Percentiles rank a stretch among this genome's conserved stretches.
Evolutionary conservation across 2,888 invertebrate species (phyloP).

Genomic region (Dolomedes plantarius): DNA sequence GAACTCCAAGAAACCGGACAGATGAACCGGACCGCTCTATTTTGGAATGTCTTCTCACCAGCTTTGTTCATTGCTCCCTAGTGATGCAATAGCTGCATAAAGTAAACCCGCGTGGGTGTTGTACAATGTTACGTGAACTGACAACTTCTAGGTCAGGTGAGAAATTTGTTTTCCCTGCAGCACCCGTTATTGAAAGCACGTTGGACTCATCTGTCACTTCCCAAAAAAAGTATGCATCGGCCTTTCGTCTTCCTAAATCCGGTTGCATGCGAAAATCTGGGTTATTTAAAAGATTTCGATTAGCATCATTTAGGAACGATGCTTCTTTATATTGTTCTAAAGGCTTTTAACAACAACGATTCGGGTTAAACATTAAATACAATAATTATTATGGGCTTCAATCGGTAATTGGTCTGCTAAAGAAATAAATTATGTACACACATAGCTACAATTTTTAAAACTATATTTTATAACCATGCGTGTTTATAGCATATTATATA

Average conservation of each 20-base stretch:
- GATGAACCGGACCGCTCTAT: neutral
- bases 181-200: constrained; percentile 21
- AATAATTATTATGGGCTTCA: too few species aligned
- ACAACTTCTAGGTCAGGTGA: constrained; percentile 50
- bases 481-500: too few species aligned
- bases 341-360: too few species aligned
- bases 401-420: too few species aligned
- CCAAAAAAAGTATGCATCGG: neutral
- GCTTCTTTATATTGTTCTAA: neutral
- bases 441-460: too few species aligned
- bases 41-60: neutral
- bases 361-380: too few species aligned
- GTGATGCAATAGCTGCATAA: constrained; percentile 2
- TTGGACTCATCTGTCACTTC: constrained; percentile 31
- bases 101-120: constrained; percentile 18
- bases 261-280: constrained; percentile 47
- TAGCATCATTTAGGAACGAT: neutral
- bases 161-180: constrained; percentile 23
- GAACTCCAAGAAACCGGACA: neutral
- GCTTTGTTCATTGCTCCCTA: neutral
- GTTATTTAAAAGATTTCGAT: constrained; percentile 45
- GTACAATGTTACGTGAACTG: neutral
- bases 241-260: constrained; percentile 27
- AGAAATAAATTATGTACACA: too few species aligned
- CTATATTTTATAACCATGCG: too few species aligned